Base-by-base conservation (phyloP, 2,113 vertebrate genomes). In the Protobothrops flavoviridis region DNA sequence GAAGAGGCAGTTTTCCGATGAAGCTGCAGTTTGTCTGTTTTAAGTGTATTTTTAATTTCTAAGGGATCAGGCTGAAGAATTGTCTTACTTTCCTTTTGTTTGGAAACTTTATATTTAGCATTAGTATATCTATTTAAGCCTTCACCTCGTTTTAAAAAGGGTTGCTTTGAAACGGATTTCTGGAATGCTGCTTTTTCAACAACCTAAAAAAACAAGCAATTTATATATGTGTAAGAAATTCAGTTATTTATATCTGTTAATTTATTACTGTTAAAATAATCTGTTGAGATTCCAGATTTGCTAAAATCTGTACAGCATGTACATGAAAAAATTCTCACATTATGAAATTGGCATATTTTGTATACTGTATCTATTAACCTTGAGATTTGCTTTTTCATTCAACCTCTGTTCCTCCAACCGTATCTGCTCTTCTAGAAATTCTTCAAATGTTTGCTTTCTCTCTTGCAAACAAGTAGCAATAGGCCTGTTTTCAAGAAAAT, bases 391-490 rank as follows among this genome's bases (percentile, higher is more conserved):
- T 61, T 56, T 97, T 95, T 97, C 95, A 92, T 96, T 97, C 92
- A 98, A 92, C 94, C 97, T 98, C 96, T 98, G 98, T 94, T 99
- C 98, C 97, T 99, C 99, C 86, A 99, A 90, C 88, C 33, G 97
- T 95, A 99, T 98, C 94, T 99, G 98, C 96, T 99, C 98, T 96
- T 99, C 99, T 89, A 99, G 94, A 85, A 99, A 98, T 94, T 99
- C 98, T 97, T 99, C 99, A 97, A 99, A 99, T 0, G 98, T 99
- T 96, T 98, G 97, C 95, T 98, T 99, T 95, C 96, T 98, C 93
- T 97, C 98, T 59, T 97, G 97, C 39, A 98, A 95, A 1, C 96
- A 97, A 91, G 98, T 97, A 96, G 97, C 98, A 95, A 99, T 99
- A 4, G 99, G 99, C 94, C 99, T 99, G 88, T 94, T 93, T 92